A percentile compares a stretch with the other conserved stretches of the same genome.
phyloP scores from a whole-genome alignment of 2,113 vertebrate species.

The Apus apus region DNA sequence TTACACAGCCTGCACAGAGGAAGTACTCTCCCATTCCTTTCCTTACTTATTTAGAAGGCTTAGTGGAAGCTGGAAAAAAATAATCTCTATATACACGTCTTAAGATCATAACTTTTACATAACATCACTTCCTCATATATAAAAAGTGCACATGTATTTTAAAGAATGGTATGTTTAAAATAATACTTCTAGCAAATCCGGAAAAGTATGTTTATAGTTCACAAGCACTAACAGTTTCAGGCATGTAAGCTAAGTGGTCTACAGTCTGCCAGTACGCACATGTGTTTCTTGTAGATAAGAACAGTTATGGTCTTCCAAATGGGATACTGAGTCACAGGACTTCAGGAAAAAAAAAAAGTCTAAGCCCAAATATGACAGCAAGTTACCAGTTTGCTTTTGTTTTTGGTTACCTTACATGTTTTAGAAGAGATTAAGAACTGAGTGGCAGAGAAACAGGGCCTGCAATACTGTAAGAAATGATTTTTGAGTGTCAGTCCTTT shows the following conservation, averaged over 20 bases:
- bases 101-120: neutral
- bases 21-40: neutral
- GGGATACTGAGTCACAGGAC: neutral
- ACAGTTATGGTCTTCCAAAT: neutral
- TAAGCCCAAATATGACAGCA: neutral
- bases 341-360: neutral
- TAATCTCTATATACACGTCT: accelerated
- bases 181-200: neutral
- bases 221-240: neutral
- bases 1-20: neutral
- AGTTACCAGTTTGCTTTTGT: neutral
- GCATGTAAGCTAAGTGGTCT: neutral
- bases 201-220: neutral
- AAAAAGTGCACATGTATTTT: neutral
- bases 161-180: neutral
- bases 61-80: neutral
- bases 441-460: neutral
- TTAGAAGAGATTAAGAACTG: neutral
- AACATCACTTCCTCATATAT: neutral
- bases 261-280: neutral
- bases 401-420: neutral
- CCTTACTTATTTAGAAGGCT: neutral
- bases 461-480: neutral
- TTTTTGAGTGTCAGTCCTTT: neutral
- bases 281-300: slow-evolving; percentile 54